These are phyloP conservation scores for Squalus acanthias DNA, from an alignment of 2,797 vertebrate species.

Conservation along the genomic window DNA sequence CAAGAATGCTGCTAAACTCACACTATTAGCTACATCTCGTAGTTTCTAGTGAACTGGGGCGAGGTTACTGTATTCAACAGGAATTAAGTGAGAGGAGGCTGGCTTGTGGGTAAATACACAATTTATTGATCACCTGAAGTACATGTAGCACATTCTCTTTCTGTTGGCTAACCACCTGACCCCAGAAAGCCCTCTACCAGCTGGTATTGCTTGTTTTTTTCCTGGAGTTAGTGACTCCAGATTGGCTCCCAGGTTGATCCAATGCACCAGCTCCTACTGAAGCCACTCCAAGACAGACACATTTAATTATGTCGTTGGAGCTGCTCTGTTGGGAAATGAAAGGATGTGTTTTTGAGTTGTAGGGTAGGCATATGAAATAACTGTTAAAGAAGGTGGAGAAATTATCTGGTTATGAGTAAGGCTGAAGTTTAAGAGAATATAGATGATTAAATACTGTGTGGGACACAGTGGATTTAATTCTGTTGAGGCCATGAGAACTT, in stretches of 20 bases:
- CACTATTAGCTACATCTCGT: not conserved
- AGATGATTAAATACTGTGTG: not conserved
- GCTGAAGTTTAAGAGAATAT: not conserved
- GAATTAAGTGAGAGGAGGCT: not conserved
- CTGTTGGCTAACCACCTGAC: not conserved
- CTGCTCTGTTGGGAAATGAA: too few species aligned
- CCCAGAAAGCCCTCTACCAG: not conserved
- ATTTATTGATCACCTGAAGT: not conserved
- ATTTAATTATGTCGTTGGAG: too few species aligned
- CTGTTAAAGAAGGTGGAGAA: too few species aligned
- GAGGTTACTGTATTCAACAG: not conserved
- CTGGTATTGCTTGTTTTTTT: not conserved
- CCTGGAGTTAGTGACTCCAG: too few species aligned
- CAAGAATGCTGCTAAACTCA: not conserved
- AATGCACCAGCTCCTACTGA: too few species aligned
- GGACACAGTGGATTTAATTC: not conserved
- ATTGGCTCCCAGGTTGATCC: too few species aligned
- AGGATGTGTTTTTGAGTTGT: too few species aligned
- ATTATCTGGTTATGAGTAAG: not conserved
- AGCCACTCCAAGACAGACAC: too few species aligned
- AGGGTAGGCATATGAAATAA: too few species aligned
- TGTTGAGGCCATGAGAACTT: not conserved
- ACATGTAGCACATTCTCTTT: not conserved
- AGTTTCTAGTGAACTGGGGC: not conserved
- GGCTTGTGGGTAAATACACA: not conserved